Conservation (phyloP, 2,113 vertebrate species). For the Scopus umbretta region DNA sequence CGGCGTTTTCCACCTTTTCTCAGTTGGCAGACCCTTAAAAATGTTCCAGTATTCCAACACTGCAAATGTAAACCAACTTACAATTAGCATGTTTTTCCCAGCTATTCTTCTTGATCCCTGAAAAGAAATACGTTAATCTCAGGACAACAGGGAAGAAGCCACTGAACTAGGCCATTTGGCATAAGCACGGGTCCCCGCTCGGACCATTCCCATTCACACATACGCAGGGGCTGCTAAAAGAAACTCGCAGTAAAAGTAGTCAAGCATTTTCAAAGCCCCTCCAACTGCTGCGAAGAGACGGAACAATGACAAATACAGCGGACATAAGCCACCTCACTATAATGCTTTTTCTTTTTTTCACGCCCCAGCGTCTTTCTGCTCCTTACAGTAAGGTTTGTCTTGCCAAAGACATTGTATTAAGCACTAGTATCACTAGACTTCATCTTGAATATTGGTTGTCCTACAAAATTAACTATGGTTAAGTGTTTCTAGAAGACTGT, state of each 20-base stretch:
- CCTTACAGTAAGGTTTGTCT: not conserved
- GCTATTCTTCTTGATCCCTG: not conserved
- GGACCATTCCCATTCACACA: not conserved
- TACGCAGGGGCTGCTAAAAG: not conserved
- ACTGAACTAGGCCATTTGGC: not conserved
- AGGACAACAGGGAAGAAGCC: not conserved
- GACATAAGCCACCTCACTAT: not conserved
- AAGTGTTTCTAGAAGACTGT: not conserved
- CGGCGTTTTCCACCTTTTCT: not conserved
- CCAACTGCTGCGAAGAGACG: not conserved
- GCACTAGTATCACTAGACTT: not conserved
- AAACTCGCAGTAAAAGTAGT: not conserved
- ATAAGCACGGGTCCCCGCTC: rapidly evolving
- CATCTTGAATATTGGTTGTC: not conserved
- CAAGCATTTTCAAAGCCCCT: not conserved
- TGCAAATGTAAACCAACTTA: not conserved
- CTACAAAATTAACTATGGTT: not conserved
- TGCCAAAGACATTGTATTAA: not conserved
- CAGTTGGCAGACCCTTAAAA: not conserved
- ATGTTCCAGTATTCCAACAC: not conserved
- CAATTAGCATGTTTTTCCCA: not conserved
- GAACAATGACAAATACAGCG: not conserved
- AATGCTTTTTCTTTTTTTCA: not conserved
- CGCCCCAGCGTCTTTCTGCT: not conserved
- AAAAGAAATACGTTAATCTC: not conserved